These are phyloP conservation scores for Petromus typicus DNA, from an alignment of 2,113 vertebrate genomes.

Conservation along the genomic window DNA sequence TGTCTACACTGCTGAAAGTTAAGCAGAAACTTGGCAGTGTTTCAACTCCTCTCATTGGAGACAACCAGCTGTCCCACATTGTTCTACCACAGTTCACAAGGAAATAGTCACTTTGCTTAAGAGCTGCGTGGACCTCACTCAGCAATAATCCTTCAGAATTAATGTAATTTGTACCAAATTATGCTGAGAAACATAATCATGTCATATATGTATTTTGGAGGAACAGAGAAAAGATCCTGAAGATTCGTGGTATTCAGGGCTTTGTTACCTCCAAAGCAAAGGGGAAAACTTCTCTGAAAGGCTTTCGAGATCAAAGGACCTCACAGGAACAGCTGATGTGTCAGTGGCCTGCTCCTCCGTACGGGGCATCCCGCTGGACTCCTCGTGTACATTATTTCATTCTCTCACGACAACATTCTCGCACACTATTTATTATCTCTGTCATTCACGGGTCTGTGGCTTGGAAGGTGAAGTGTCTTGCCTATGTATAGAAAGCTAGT, in stretches of 20 bases:
- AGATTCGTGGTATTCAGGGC: not conserved
- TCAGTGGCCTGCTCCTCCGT: not conserved
- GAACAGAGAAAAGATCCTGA: slow-evolving; percentile 8
- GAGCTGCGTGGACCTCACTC: not conserved
- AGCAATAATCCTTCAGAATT: not conserved
- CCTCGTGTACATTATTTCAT: not conserved
- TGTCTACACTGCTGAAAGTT: slow-evolving; percentile 7
- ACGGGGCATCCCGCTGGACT: not conserved
- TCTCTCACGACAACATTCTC: slow-evolving; percentile 37
- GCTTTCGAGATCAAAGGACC: not conserved
- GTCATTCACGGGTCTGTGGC: not conserved
- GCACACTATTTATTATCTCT: not conserved
- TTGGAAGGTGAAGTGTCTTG: not conserved
- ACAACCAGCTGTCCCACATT: slow-evolving; percentile 51
- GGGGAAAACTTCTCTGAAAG: not conserved
- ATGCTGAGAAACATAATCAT: not conserved
- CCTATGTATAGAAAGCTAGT: not conserved
- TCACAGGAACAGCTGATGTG: not conserved
- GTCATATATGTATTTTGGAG: slow-evolving; percentile 6
- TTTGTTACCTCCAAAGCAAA: slow-evolving; percentile 21
- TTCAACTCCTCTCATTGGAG: slow-evolving; percentile 12
- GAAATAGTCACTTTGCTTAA: slow-evolving; percentile 23
- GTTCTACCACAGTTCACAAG: not conserved
- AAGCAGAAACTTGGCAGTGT: slow-evolving; percentile 51
- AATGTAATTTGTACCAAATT: slow-evolving; percentile 18